phyloP scores from a whole-genome alignment of 2,797 vertebrate genomes.

The Pantherophis vulpinus region DNA sequence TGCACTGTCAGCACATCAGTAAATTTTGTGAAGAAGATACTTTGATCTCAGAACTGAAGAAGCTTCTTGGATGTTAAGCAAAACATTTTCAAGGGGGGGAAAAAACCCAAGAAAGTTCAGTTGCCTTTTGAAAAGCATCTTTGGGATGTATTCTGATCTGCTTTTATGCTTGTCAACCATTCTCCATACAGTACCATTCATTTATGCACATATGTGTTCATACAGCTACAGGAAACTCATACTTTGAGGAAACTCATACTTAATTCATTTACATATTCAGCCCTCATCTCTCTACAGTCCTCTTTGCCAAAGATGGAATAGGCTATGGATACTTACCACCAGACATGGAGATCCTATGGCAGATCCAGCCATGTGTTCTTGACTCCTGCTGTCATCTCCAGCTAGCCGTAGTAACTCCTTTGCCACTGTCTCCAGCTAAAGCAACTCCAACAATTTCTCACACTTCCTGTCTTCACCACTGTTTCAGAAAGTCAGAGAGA shows the following conservation, averaged over 20 bases:
- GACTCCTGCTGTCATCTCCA: constrained; percentile 56
- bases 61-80: neutral
- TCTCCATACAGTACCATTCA: neutral
- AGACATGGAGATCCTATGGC: neutral
- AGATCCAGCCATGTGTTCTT: constrained; percentile 46
- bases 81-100: neutral
- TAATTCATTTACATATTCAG: neutral
- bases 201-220: neutral
- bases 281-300: neutral
- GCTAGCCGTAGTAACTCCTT: neutral
- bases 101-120: neutral
- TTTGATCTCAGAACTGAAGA: neutral
- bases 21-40: neutral
- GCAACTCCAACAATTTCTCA: constrained; percentile 4
- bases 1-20: neutral
- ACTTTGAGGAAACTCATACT: neutral
- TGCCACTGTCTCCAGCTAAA: neutral
- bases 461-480: constrained; percentile 4
- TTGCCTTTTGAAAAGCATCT: neutral
- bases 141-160: neutral
- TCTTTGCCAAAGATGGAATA: neutral
- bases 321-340: constrained; percentile 54
- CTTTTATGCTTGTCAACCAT: neutral
- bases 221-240: neutral
- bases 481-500: neutral